phyloP scores from a whole-genome alignment of 2,797 vertebrate species.

The Lepilemur septentrionalis region DNA sequence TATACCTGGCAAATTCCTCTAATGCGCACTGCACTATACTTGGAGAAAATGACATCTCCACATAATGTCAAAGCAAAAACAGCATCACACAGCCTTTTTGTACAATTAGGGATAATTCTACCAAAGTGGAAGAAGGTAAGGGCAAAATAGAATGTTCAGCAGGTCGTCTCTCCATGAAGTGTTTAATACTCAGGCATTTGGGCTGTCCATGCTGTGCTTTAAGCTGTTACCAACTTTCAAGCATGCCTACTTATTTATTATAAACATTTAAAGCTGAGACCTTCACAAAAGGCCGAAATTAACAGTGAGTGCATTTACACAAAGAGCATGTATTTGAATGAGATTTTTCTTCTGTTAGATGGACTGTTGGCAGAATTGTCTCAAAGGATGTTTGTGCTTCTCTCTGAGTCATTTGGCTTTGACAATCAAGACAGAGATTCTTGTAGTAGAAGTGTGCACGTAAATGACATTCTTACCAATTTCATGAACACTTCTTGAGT shows the following conservation, averaged over 20 bases:
- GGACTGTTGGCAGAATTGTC: neutral
- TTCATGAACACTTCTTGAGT: neutral
- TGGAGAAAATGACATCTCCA: constrained; percentile 46
- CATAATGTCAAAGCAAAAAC: constrained; percentile 73
- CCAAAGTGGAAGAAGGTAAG: constrained; percentile 57
- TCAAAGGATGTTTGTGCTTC: neutral
- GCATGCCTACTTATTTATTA: constrained; percentile 67
- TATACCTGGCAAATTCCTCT: constrained; percentile 5
- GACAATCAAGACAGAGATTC: neutral
- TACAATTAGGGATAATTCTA: constrained; percentile 74
- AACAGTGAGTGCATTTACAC: constrained; percentile 49
- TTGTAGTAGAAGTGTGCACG: neutral
- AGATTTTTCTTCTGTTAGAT: neutral
- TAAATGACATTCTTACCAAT: neutral
- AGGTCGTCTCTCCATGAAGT: constrained; percentile 34
- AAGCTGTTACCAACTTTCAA: constrained; percentile 59
- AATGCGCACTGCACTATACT: neutral
- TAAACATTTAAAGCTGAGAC: constrained; percentile 63
- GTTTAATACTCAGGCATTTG: constrained; percentile 47
- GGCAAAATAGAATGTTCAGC: constrained; percentile 64
- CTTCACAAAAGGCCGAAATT: constrained; percentile 67
- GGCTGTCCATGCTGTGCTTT: constrained; percentile 39
- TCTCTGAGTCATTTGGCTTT: neutral
- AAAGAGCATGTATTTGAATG: constrained; percentile 47
- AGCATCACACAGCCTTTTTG: constrained; percentile 55